These are phyloP conservation scores for Drosophila stalkeri DNA, from an alignment of 2,888 invertebrate species.

Conservation along the genomic window DNA sequence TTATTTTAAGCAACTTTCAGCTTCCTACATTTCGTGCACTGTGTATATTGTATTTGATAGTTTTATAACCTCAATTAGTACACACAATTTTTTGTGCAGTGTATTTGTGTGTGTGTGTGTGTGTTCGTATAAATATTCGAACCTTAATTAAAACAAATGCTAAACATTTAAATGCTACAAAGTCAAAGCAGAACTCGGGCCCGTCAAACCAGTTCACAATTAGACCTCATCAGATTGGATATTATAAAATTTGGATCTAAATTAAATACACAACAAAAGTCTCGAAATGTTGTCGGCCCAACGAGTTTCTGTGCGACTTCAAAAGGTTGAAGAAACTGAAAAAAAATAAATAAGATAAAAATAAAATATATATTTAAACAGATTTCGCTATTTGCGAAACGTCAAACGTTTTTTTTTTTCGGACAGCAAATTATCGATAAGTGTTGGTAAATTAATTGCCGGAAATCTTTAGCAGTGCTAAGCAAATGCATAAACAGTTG, in stretches of 20 bases:
- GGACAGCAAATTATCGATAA: constrained; percentile 9
- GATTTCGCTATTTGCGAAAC: constrained; percentile 4
- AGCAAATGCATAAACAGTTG: constrained; percentile 25
- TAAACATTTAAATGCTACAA: constrained; percentile 51
- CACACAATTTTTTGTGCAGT: background rate
- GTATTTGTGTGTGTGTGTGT: background rate
- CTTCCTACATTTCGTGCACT: background rate
- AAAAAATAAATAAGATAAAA: background rate
- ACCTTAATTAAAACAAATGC: constrained; percentile 47
- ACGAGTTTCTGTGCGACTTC: constrained; percentile 38
- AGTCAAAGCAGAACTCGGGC: constrained; percentile 59
- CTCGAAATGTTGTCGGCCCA: constrained; percentile 14
- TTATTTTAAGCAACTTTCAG: background rate
- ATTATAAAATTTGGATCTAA: constrained; percentile 52
- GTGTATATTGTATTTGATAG: background rate
- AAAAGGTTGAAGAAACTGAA: constrained; percentile 24
- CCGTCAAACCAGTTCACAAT: constrained; percentile 75
- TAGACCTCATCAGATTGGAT: constrained; percentile 58
- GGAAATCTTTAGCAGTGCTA: constrained; percentile 39
- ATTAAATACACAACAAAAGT: constrained; percentile 1
- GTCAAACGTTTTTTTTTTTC: constrained; percentile 4
- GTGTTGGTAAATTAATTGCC: constrained; percentile 28
- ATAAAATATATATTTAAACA: background rate
- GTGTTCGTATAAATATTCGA: background rate
- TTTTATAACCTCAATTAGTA: background rate